These are phyloP conservation scores for Papilio protenor DNA, from an alignment of 2,888 invertebrate genomes.

Conservation along the genomic window DNA sequence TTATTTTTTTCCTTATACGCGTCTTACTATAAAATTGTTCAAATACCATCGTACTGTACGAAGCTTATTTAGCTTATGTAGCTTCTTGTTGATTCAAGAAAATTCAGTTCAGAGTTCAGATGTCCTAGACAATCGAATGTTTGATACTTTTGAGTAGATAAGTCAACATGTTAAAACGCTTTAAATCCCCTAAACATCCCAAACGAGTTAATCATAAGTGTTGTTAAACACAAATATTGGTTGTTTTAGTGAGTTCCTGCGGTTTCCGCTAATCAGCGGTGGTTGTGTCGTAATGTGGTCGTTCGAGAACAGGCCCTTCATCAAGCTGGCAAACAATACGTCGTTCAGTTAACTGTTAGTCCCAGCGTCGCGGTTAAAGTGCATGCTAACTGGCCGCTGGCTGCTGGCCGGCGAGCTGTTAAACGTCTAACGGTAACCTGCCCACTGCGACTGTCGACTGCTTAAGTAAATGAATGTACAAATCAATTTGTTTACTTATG, in stretches of 20 bases:
- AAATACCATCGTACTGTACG: too few relatives aligned
- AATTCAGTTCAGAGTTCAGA: too few relatives aligned
- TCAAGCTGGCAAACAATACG: slow-evolving; percentile 40
- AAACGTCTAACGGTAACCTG: slow-evolving; percentile 41
- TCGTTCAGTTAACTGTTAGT: slow-evolving; percentile 34
- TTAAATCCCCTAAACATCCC: background rate
- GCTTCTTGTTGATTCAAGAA: too few relatives aligned
- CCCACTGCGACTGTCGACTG: background rate
- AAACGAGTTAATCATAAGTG: background rate
- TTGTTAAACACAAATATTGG: background rate
- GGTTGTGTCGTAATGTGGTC: slow-evolving; percentile 27
- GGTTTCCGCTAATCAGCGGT: slow-evolving; percentile 29
- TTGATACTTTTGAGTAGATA: background rate
- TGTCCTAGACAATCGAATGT: background rate
- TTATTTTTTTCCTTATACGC: background rate
- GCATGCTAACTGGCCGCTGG: slow-evolving; percentile 31
- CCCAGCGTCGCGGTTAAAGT: slow-evolving; percentile 34
- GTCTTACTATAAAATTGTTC: background rate
- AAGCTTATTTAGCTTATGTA: too few relatives aligned
- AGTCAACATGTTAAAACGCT: background rate
- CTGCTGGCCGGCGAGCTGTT: slow-evolving; percentile 21
- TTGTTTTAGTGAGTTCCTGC: slow-evolving; percentile 17
- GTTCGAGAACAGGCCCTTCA: slow-evolving; percentile 38
- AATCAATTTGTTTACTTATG: slow-evolving; percentile 17
- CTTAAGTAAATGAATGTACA: slow-evolving; percentile 8